Conservation (phyloP, 1,140 invertebrate genomes). For the Proales similis region DNA sequence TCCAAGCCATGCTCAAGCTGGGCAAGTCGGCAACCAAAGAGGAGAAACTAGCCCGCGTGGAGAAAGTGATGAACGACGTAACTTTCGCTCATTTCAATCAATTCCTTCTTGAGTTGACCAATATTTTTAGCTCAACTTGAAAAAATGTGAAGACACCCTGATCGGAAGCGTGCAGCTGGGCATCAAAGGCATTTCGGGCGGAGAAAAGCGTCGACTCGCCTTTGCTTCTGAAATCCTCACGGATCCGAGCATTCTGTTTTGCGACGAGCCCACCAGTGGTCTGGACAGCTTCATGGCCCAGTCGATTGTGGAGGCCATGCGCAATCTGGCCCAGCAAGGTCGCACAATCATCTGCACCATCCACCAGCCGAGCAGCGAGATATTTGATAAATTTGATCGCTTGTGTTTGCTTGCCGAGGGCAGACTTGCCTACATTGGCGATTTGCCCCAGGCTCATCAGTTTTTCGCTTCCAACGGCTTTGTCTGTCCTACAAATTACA, state of each 20-base stretch:
- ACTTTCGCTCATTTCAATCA: slow-evolving; percentile 27
- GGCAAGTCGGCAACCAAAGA: slow-evolving; percentile 67
- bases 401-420: slow-evolving; percentile 84
- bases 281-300: slow-evolving; percentile 84
- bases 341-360: slow-evolving; percentile 89
- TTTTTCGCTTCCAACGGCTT: slow-evolving; percentile 65
- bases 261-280: slow-evolving; percentile 90
- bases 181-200: slow-evolving; percentile 84
- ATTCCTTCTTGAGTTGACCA: background rate
- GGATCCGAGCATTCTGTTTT: slow-evolving; percentile 86
- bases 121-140: slow-evolving; percentile 64
- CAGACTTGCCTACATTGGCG: slow-evolving; percentile 79
- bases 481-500: slow-evolving; percentile 67
- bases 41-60: slow-evolving; percentile 71
- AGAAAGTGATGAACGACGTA: slow-evolving; percentile 80
- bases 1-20: slow-evolving; percentile 83
- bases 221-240: slow-evolving; percentile 93
- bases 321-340: slow-evolving; percentile 65
- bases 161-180: slow-evolving; percentile 41
- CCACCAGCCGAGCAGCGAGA: slow-evolving; percentile 87
- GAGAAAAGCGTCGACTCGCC: slow-evolving; percentile 86
- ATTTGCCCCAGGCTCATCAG: slow-evolving; percentile 64
- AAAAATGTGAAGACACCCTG: slow-evolving; percentile 61
- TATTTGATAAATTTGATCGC: slow-evolving; percentile 82
- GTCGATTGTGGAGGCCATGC: slow-evolving; percentile 70